These are phyloP conservation scores for Alouatta palliata DNA, from an alignment of 2,113 vertebrate genomes.

Conservation along the genomic window DNA sequence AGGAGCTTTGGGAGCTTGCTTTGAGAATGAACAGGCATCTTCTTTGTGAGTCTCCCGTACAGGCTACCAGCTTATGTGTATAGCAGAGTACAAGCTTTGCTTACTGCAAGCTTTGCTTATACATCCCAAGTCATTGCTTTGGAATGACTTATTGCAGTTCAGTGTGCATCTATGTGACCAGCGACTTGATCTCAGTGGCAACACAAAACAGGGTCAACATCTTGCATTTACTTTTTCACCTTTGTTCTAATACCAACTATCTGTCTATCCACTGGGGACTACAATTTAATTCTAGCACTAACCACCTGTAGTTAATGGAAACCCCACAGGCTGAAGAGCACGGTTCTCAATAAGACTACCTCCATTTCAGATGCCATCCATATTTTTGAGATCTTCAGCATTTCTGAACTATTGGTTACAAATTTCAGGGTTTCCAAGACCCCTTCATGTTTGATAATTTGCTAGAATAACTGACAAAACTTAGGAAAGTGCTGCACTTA, in stretches of 20 bases:
- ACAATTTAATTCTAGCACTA: neutral
- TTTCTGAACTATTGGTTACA: neutral
- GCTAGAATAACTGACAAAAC: neutral
- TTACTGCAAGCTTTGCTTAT: neutral
- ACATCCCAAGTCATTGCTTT: too few relatives aligned
- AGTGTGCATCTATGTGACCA: neutral
- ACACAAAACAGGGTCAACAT: neutral
- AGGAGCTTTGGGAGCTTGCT: neutral
- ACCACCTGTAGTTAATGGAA: neutral
- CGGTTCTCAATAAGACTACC: neutral
- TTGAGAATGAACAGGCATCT: neutral
- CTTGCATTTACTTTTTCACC: neutral
- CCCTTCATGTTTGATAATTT: neutral
- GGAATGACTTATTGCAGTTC: neutral
- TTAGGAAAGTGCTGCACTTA: neutral
- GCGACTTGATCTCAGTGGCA: neutral
- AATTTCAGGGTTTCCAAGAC: neutral
- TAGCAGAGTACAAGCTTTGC: neutral
- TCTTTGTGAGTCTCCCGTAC: neutral
- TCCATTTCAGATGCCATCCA: neutral
- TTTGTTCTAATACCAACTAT: neutral
- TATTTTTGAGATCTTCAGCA: neutral
- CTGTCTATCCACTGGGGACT: neutral
- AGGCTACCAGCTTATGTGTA: neutral
- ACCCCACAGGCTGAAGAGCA: neutral